Evolutionary conservation across 1,140 invertebrate species (phyloP), one percentile per base, ranked within the genome.

Genomic region (Drosophila pectinifera): DNA sequence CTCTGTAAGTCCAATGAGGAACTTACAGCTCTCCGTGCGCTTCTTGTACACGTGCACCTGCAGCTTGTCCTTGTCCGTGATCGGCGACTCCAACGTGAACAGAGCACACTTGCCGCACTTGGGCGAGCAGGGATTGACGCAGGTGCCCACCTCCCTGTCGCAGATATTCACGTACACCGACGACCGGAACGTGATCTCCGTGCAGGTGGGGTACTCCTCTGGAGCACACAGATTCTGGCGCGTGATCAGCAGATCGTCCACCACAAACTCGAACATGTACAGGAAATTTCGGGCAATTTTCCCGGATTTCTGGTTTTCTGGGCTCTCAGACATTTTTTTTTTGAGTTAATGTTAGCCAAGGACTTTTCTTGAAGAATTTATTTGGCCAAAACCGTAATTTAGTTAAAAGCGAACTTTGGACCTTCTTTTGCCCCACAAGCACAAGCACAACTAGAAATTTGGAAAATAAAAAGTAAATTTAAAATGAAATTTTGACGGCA

Each of bases 231-330:
- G 26, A 57, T 92, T 92, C 31, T 92, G 89, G 0, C 73, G 59
- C 0, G 86, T 91, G 38, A 92, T 89, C 18, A 92, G 22, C 43
- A 92, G 43, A 68, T 92, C 91, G 43, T 92, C 91, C 48, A 92
- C 72, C 39, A 92, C 91, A 51, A 92, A 91, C 54, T 92, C 91
- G 6, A 92, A 79, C 91, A 92, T 91, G 64, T 91, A 92, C 6
- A 92, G 64, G 18, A 92, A 91, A 10, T 42, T 68, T 10, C 22
- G 28, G 13, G 61, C 34, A 20, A 65, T 34, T 18, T 42, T 65
- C 13, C 48, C 48, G 11, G 26, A 0, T 34, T 51, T 34, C 3
- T 5, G 5, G 1, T 5, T 42, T 6, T 68, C 57, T 2, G 24
- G 22, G 8, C 1, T 45, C 14, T 54, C 59, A n/a, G 46, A 39